phyloP scores from a whole-genome alignment of 2,113 vertebrate genomes.

The Puffinus mauretanicus region DNA sequence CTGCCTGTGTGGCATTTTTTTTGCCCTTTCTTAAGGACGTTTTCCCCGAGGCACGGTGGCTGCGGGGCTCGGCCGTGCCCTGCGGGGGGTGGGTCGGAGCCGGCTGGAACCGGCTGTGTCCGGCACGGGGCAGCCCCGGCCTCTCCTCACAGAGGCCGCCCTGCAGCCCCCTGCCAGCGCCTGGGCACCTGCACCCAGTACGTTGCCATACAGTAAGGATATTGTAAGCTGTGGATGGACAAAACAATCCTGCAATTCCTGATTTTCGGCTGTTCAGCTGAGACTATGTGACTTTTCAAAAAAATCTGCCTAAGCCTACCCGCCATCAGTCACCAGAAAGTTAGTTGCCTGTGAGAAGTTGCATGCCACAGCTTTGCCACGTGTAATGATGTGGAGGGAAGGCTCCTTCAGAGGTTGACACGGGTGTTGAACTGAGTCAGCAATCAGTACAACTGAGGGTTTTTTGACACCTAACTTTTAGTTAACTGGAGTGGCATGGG shows the following conservation, averaged over 20 bases:
- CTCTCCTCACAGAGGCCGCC: neutral
- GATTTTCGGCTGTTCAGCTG: neutral
- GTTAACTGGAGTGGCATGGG: neutral
- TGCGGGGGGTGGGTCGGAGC: rapidly evolving
- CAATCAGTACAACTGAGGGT: neutral
- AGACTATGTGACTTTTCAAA: neutral
- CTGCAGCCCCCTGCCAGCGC: neutral
- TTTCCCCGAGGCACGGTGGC: rapidly evolving
- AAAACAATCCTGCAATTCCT: neutral
- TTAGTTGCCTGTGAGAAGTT: neutral
- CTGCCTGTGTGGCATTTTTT: neutral
- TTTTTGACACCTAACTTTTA: neutral
- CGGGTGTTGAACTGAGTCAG: neutral
- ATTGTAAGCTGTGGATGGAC: neutral
- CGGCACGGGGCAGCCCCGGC: rapidly evolving
- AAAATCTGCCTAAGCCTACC: neutral
- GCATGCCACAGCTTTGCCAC: rapidly evolving
- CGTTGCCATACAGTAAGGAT: neutral
- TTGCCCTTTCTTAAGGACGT: neutral
- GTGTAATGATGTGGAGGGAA: neutral
- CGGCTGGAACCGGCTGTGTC: neutral
- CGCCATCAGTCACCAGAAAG: rapidly evolving
- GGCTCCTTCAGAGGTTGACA: neutral
- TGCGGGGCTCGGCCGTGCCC: neutral
- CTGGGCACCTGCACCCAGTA: neutral